Evolutionary conservation across 2,113 vertebrate genomes (phyloP).

Genomic region (Brachyhypopomus occidentalis): DNA sequence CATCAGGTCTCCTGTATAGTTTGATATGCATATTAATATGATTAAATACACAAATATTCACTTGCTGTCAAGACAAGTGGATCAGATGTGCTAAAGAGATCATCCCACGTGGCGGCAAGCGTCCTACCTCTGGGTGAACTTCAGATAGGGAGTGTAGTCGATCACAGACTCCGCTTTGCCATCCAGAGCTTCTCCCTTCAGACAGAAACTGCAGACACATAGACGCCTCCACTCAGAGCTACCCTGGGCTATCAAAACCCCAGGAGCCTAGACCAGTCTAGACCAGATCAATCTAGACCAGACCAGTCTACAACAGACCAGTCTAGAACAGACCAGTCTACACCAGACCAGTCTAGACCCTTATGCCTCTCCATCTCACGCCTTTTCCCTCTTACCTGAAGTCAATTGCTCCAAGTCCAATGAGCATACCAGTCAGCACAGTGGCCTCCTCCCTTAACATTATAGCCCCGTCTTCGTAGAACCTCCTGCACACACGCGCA

Average conservation of each 20-base stretch:
- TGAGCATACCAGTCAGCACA: constrained; percentile 93
- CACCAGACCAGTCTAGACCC: no score
- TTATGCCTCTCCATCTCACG: no score
- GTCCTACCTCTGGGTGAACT: constrained; percentile 94
- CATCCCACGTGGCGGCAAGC: no score
- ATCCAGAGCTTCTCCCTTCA: constrained; percentile 93
- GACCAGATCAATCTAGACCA: no score
- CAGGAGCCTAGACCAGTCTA: not conserved
- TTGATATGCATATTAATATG: no score
- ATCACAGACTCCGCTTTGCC: constrained; percentile 90
- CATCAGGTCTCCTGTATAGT: not conserved
- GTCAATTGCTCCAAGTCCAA: constrained; percentile 93
- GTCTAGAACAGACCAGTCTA: no score
- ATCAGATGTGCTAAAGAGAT: no score
- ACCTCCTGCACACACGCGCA: constrained; percentile 74
- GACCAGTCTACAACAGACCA: no score
- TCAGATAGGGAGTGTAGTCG: constrained; percentile 94
- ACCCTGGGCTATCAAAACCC: not conserved
- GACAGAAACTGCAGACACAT: constrained; percentile 84
- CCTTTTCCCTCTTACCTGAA: constrained; percentile 81
- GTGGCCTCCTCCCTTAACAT: constrained; percentile 93
- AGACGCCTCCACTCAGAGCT: constrained; percentile 2
- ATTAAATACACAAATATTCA: no score
- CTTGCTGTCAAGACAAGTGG: no score
- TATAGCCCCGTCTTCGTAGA: constrained; percentile 94